Evolutionary conservation across 2,888 invertebrate species (phyloP), one percentile per base, ranked within the genome.

Genomic region (Invenusta paracnida): DNA sequence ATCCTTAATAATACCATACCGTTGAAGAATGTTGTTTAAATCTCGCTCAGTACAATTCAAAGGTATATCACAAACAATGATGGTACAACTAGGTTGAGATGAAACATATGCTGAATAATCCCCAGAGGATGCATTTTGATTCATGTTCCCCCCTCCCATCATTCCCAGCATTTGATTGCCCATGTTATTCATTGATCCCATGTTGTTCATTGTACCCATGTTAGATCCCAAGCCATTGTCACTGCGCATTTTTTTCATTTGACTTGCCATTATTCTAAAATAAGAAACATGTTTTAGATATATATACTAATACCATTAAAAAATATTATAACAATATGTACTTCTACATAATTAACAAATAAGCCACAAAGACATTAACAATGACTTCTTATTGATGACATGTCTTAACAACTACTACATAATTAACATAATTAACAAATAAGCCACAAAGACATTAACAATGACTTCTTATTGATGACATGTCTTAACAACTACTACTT

Each of bases 1-100:
- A 2, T 67, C 28, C 28, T 2, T 29, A 31, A 82, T 67, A n/a
- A 28, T 29, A n/a, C 86, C 86, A 85, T 86, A 85, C 13, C 85
- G 23, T 25, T 29, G n/a, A 27, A 85, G 85, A 0, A 85, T 23
- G 85, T 30, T 30, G 2, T 48, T 17, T 13, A 85, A 27, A 25
- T 85, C 86, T 0, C 23, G 28, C 28, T 85, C 86, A 0, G 86
- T 31, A 83, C 85, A 85, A 29, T 82, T 25, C n/a, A 27, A 5
- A 11, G 85, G 85, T 5, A 82, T 30, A 82, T 85, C 79, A n/a
- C 25, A 13, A n/a, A 82, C 85, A 30, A 85, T 31, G n/a, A 85
- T 82, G 5, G 79, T 85, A 11, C 13, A 31, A 2, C 29, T 25
- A 28, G 85, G 79, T 11, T 85, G 67, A 85, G 25, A 25, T 82